Evolutionary conservation across 2,888 invertebrate genomes (phyloP), one percentile per base, ranked within the genome.

Genomic region (Cataglyphis livida): DNA sequence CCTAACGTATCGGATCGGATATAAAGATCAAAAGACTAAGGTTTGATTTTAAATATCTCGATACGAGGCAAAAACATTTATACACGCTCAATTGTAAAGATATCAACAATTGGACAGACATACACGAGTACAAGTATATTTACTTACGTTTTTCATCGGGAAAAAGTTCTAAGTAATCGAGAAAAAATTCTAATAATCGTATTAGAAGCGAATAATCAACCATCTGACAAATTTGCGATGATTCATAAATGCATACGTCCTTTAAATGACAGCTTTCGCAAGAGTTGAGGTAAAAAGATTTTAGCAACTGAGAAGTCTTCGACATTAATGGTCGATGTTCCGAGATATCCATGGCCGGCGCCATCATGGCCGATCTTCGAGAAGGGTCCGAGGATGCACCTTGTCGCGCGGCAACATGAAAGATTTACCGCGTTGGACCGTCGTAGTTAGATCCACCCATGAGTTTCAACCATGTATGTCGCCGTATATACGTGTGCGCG

Each of bases 331-430:
- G 82, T 81, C 75, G 66, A 48, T 81, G 76, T 78, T 51, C 32
- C 48, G 32, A 32, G 62, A 48, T 68, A 64, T 68, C 73, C 44
- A 25, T 41, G 25, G 32, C 32, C 59, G 84, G 73, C 84, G 82
- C 81, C 85, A 62, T 79, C 82, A 87, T 86, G 85, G 68, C 66
- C 68, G 83, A 73, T 84, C 75, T 65, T 70, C 73, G 76, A 68
- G 61, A 87, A 90, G 85, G 82, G 83, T 76, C 71, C 85, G 66
- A 51, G 79, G 81, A 28, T 62, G 75, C 85, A 79, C 66, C 84
- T 84, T 83, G 66, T 75, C 82, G 84, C 51, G 91, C 91, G 91
- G 91, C 90, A 87, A 91, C 90, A 91, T 91, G 90, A 91, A 91
- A 91, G 91, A 89, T 90, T 82, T 85, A 73, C 66, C 78, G 66